Conservation (phyloP, 2,888 invertebrate species). For the Drosophila longiperda region DNA sequence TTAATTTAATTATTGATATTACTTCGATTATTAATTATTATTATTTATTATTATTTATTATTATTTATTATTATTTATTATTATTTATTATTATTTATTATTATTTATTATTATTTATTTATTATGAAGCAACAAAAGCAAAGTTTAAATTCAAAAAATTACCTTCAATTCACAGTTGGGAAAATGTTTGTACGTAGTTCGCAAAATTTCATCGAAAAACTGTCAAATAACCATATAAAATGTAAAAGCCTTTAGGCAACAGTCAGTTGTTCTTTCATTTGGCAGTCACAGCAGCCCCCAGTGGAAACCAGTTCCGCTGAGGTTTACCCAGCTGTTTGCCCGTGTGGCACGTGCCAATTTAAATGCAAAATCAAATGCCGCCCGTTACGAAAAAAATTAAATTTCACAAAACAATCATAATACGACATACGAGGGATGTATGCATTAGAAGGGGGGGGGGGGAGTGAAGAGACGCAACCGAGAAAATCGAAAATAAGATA, state of each 20-base stretch:
- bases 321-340: conserved; percentile 68
- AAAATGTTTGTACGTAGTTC: conserved; percentile 13
- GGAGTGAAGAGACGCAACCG: neutral
- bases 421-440: neutral
- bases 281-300: conserved; percentile 24
- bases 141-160: conserved; percentile 20
- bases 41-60: neutral
- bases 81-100: neutral
- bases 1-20: neutral
- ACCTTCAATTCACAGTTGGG: conserved; percentile 20
- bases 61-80: neutral
- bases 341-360: conserved; percentile 76
- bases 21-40: neutral
- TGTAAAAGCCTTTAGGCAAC: conserved; percentile 47
- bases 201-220: conserved; percentile 38
- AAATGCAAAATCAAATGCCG: conserved; percentile 77
- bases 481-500: neutral
- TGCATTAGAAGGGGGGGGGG: neutral
- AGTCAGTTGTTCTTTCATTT: conserved; percentile 56
- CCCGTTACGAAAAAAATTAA: conserved; percentile 61
- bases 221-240: conserved; percentile 50
- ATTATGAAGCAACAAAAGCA: conserved; percentile 3
- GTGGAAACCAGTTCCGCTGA: conserved; percentile 19
- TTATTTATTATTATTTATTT: neutral
- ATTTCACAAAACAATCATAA: conserved; percentile 75